Percentiles rank a stretch among this genome's conserved stretches.
phyloP scores from a whole-genome alignment of 2,888 invertebrate species.

The Phalera bucephala region DNA sequence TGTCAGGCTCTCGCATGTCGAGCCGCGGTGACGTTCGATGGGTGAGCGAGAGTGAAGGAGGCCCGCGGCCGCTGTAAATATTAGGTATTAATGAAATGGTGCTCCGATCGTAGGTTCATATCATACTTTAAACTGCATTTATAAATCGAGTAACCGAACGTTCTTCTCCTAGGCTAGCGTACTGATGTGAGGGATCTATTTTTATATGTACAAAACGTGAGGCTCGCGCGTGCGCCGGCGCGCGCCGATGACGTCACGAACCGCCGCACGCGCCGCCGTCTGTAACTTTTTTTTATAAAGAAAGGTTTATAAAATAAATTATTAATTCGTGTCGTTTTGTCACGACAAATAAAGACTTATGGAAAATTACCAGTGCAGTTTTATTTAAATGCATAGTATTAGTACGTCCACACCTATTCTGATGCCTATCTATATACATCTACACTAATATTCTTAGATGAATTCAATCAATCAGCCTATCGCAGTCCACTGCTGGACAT shows the following conservation, averaged over 20 bases:
- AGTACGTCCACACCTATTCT: too few relatives aligned
- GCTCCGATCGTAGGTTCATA: slow-evolving; percentile 78
- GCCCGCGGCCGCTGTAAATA: slow-evolving; percentile 11
- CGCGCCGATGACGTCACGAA: not conserved
- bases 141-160: slow-evolving; percentile 45
- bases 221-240: slow-evolving; percentile 2
- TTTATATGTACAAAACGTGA: slow-evolving; percentile 59
- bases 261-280: slow-evolving; percentile 6
- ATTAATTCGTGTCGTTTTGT: slow-evolving; percentile 57
- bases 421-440: too few relatives aligned
- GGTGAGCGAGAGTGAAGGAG: not conserved
- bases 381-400: too few relatives aligned
- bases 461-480: too few relatives aligned
- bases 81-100: slow-evolving; percentile 52
- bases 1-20: too few relatives aligned
- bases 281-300: slow-evolving; percentile 33
- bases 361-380: slow-evolving; percentile 8
- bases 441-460: too few relatives aligned
- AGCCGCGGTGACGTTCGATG: too few relatives aligned
- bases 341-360: slow-evolving; percentile 58
- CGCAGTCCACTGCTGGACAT: too few relatives aligned
- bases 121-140: slow-evolving; percentile 75
- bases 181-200: slow-evolving; percentile 66
- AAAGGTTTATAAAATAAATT: slow-evolving; percentile 52
- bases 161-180: slow-evolving; percentile 64